phyloP scores from a whole-genome alignment of 2,113 vertebrate species.

The Dunckerocampus dactyliophorus region DNA sequence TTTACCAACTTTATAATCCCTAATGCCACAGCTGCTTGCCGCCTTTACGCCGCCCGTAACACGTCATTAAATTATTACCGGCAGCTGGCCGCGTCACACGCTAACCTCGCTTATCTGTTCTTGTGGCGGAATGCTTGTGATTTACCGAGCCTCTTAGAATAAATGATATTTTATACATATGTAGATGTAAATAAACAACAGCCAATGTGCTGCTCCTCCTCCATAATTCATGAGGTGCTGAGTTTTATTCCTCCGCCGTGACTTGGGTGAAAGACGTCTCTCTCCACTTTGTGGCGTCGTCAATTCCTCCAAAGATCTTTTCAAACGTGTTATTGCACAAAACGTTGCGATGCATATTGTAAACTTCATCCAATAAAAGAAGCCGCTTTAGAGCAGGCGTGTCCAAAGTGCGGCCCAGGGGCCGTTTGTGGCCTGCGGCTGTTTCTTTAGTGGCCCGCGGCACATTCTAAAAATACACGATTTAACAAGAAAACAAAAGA shows the following conservation, averaged over 20 bases:
- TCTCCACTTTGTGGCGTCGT: too few relatives aligned
- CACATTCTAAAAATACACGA: too few relatives aligned
- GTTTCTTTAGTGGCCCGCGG: too few relatives aligned
- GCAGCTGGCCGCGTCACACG: slow-evolving; percentile 78
- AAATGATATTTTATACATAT: slow-evolving; percentile 82
- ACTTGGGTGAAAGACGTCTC: neutral
- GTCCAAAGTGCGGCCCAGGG: too few relatives aligned
- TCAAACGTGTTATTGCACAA: too few relatives aligned
- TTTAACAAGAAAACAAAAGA: too few relatives aligned
- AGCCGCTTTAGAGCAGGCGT: too few relatives aligned
- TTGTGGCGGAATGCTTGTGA: slow-evolving; percentile 76
- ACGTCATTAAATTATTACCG: slow-evolving; percentile 84
- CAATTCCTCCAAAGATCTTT: too few relatives aligned
- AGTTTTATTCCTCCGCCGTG: slow-evolving; percentile 26
- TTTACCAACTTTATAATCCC: slow-evolving; percentile 99
- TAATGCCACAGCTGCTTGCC: slow-evolving; percentile 96
- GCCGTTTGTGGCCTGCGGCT: too few relatives aligned
- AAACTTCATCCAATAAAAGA: too few relatives aligned
- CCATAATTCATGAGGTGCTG: slow-evolving; percentile 75
- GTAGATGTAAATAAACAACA: slow-evolving; percentile 79
- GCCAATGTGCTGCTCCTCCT: slow-evolving; percentile 64
- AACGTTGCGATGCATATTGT: too few relatives aligned
- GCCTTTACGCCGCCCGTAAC: slow-evolving; percentile 86
- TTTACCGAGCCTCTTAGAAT: slow-evolving; percentile 81
- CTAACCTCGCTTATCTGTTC: slow-evolving; percentile 77